phyloP scores from a whole-genome alignment of 2,113 vertebrate genomes.

The Microcebus murinus region DNA sequence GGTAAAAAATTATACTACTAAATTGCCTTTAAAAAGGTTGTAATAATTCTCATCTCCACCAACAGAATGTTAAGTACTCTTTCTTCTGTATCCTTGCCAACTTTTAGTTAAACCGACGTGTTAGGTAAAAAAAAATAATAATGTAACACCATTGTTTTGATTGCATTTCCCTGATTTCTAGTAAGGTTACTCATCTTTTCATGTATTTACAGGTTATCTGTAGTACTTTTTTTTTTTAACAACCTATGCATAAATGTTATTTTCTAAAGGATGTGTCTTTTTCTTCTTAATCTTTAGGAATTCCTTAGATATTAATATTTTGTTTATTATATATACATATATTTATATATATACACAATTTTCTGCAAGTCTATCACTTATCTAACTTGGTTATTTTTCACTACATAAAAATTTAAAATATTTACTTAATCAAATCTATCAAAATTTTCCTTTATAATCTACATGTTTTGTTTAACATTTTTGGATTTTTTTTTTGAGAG shows the following conservation, averaged over 20 bases:
- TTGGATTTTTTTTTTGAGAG: background rate
- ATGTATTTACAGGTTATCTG: background rate
- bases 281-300: background rate
- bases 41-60: constrained; percentile 2
- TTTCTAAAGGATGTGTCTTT: background rate
- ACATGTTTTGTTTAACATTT: constrained; percentile 19
- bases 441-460: background rate
- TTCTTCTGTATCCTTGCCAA: background rate
- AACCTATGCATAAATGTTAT: background rate
- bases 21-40: background rate
- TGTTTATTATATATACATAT: background rate
- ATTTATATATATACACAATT: background rate
- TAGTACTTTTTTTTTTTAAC: background rate
- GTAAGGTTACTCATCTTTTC: background rate
- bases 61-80: background rate
- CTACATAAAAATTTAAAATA: background rate
- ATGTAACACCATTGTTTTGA: background rate
- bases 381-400: background rate
- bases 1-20: background rate
- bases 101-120: background rate
- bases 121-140: constrained; percentile 39
- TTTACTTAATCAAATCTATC: background rate
- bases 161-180: background rate
- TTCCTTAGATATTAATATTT: background rate
- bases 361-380: background rate